Evolutionary conservation across 2,113 vertebrate genomes (phyloP), one percentile per base, ranked within the genome.

Genomic region (Fulica atra): DNA sequence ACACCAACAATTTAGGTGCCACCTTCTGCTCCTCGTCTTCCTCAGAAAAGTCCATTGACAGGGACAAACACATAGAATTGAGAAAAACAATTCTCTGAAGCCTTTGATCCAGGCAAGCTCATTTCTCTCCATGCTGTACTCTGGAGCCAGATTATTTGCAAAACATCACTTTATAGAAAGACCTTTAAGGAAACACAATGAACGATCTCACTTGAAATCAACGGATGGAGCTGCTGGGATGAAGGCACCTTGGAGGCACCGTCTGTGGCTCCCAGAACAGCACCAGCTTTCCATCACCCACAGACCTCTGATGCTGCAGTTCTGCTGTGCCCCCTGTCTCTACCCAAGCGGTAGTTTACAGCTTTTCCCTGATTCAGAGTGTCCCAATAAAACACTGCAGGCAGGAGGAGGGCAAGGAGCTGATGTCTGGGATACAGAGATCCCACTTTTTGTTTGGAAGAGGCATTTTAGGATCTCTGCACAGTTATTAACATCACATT

Each of bases 1-100:
- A 44, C 1, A 0, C 10, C 53, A 80, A 9, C 17, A 31, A 18
- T 12, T 53, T 11, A 11, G 4, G 1, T 26, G n/a, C 17, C 9
- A 13, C 66, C 23, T 59, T 59, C 31, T 46, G 19, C 24, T 88
- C 51, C 46, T 66, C 24, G 2, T 8, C 61, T 36, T 71, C 64
- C 28, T n/a, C 38, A 56, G 53, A 33, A 80, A 66, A 64, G 38
- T 11, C 64, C 16, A 38, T 2, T 15, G 31, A 5, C 11, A n/a
- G 16, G 23, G 13, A 16, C 3, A 77, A 72, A 48, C 25, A 1
- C 36, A 21, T n/a, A 77, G 10, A 72, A 54, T 63, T 31, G 44
- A 25, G 38, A 51, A 68, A 19, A 65, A 35, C 3, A 33, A 16
- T 44, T 35, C 24, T 68, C n/a, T 1, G 28, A 78, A 71, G 21